Conservation (phyloP, 2,113 vertebrate species). For the Malurus elegans region DNA sequence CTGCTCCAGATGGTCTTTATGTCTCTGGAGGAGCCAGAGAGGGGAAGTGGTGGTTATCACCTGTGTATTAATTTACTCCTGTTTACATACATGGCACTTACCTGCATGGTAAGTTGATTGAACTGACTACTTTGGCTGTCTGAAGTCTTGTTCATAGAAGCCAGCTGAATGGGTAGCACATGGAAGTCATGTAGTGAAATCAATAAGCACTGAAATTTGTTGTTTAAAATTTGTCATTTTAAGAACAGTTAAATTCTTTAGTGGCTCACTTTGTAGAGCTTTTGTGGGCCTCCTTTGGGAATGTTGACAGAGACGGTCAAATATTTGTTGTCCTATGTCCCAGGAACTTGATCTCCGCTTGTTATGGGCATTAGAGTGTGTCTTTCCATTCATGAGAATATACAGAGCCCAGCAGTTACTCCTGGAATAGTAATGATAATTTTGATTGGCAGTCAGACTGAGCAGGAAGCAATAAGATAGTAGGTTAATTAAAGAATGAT, state of each 20-base stretch:
- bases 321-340: background rate
- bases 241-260: background rate
- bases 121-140: background rate
- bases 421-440: background rate
- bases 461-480: background rate
- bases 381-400: background rate
- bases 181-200: background rate
- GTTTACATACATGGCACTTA: background rate
- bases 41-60: background rate
- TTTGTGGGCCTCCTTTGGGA: background rate
- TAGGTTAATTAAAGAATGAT: background rate
- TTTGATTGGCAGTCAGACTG: background rate
- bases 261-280: background rate
- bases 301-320: background rate
- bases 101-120: background rate
- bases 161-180: background rate
- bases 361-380: accelerated
- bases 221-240: background rate
- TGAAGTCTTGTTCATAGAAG: background rate
- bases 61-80: background rate
- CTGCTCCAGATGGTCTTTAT: background rate
- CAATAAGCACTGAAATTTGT: background rate
- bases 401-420: background rate
- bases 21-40: background rate
- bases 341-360: background rate